Percentiles rank a stretch among this genome's conserved stretches.
Evolutionary conservation across 2,113 vertebrate genomes (phyloP).

Genomic region (Bos indicus): DNA sequence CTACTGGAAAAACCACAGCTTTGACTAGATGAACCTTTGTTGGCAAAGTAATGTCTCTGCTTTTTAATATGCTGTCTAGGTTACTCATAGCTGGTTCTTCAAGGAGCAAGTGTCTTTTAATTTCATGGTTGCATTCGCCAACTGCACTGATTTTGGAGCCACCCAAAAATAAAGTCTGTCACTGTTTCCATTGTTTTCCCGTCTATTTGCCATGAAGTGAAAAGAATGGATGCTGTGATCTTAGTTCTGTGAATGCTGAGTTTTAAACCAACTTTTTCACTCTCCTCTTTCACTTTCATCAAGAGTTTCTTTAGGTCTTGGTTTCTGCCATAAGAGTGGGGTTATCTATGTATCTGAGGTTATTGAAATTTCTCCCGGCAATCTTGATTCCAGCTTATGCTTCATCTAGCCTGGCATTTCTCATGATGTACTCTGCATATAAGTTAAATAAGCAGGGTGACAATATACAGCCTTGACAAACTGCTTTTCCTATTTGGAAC

Average conservation of each 20-base stretch:
- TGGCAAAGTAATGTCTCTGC: neutral
- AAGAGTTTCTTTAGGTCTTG: neutral
- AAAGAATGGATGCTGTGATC: neutral
- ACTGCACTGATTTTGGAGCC: neutral
- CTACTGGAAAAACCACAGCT: neutral
- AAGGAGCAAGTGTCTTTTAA: neutral
- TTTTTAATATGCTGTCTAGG: neutral
- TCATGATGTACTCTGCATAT: fast-evolving
- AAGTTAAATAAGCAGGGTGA: neutral
- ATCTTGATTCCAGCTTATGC: neutral
- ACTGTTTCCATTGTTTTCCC: neutral
- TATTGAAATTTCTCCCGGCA: neutral
- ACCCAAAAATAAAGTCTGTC: neutral
- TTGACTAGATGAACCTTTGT: neutral
- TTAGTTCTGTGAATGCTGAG: neutral
- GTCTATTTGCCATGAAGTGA: neutral
- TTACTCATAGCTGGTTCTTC: neutral
- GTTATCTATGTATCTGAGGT: neutral
- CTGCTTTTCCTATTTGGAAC: neutral
- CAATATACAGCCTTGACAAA: neutral
- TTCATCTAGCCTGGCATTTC: fast-evolving
- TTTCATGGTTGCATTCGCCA: neutral
- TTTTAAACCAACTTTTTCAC: neutral
- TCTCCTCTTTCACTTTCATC: neutral
- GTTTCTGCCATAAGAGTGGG: neutral